A percentile compares a stretch with the other conserved stretches of the same genome.
phyloP scores from a whole-genome alignment of 2,888 invertebrate species.

The Oligia fasciuncula region DNA sequence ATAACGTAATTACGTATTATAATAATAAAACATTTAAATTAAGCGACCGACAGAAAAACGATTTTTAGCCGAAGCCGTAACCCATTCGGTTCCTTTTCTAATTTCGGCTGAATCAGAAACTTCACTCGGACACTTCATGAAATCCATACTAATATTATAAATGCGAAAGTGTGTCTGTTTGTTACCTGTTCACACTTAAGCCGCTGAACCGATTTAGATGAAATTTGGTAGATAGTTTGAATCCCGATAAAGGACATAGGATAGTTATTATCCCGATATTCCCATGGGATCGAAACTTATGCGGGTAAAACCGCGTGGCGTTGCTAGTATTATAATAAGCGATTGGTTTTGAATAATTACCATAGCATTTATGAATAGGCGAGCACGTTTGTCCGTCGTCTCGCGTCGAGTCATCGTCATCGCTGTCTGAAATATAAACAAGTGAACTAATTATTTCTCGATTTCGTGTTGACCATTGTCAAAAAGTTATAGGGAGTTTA shows the following conservation, averaged over 20 bases:
- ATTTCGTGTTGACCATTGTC: background rate
- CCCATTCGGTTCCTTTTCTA: background rate
- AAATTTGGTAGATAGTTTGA: too few relatives aligned
- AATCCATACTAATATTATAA: too few relatives aligned
- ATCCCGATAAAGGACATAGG: too few relatives aligned
- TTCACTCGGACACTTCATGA: background rate
- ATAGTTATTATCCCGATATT: too few relatives aligned
- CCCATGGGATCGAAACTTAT: too few relatives aligned
- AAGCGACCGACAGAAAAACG: too few relatives aligned
- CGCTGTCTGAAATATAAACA: slow-evolving; percentile 76
- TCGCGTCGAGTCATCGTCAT: slow-evolving; percentile 74
- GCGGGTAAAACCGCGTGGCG: too few relatives aligned
- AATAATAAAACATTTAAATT: background rate
- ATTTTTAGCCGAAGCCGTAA: background rate
- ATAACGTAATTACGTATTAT: background rate
- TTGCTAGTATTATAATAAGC: too few relatives aligned
- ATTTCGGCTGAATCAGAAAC: background rate
- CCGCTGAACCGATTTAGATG: too few relatives aligned
- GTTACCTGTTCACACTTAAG: too few relatives aligned
- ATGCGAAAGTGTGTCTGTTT: too few relatives aligned
- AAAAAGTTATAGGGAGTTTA: background rate
- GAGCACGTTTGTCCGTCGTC: slow-evolving; percentile 77
- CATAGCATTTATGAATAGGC: slow-evolving; percentile 83
- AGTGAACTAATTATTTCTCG: background rate
- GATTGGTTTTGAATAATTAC: slow-evolving; percentile 70